Base-by-base conservation (phyloP, 2,797 vertebrate species). In the Hydrocynus forskahlii region DNA sequence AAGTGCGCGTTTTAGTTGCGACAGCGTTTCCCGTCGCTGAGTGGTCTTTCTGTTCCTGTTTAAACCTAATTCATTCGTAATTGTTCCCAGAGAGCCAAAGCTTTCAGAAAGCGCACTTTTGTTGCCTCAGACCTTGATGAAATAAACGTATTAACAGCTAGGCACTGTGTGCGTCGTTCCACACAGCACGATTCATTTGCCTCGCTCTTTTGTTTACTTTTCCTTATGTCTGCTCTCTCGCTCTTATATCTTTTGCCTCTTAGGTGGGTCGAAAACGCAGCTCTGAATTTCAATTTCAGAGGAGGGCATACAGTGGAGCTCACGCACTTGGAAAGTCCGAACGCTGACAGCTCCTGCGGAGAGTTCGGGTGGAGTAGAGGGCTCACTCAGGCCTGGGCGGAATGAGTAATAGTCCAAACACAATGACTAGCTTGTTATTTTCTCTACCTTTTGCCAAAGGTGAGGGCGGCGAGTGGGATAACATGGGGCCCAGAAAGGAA, bases 341-440 rank as follows among this genome's bases (percentile, higher is more conserved):
- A n/a, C 21, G 38, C 78, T 80, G 81, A 78, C 81, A 78, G 78
- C 78, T 83, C 75, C 66, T 43, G 50, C 74, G 62, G 77, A 69
- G 68, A 80, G 63, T 50, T 62, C 29, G 35, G 57, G 40, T 55
- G 59, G 29, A 67, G 70, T 43, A 63, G 78, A 57, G 55, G 62
- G 63, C 75, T 78, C 48, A 75, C 70, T 79, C 63, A 72, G 68
- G 59, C 77, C 79, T 71, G 19, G 68, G 75, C 63, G 67, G 81
- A 76, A 77, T 73, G 78, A 80, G 68, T 77, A 69, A 68, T 29
- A 57, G 68, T 63, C 63, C 70, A 73, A 67, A 71, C 21, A 52
- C 62, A 72, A 73, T 70, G 62, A 73, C 74, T 68, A 80, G 78
- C 81, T 83, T 85, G 78, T 80, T 80, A 80, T 85, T 85, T 83